phyloP scores from a whole-genome alignment of 2,888 invertebrate species.

The Oxyscelio sp. region DNA sequence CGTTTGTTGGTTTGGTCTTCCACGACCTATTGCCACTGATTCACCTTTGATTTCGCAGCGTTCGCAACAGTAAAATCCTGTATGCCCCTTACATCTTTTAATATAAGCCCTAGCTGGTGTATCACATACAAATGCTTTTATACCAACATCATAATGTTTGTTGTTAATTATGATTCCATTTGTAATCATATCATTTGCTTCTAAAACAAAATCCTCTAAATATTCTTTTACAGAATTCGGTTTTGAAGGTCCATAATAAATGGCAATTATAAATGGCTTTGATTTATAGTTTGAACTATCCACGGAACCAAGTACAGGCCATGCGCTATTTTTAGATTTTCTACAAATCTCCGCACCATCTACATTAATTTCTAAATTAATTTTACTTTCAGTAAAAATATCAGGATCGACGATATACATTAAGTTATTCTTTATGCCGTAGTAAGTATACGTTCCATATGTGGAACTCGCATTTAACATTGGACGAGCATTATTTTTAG shows the following conservation, averaged over 20 bases:
- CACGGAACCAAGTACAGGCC: constrained; percentile 9
- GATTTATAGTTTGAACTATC: constrained; percentile 37
- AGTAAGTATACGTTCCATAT: constrained; percentile 7
- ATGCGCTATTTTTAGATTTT: constrained; percentile 12
- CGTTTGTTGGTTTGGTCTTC: constrained; percentile 7
- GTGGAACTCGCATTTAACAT: constrained; percentile 9
- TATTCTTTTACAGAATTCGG: constrained; percentile 45
- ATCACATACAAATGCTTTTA: constrained; percentile 48
- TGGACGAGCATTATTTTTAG: constrained; percentile 2
- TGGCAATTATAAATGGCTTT: constrained; percentile 49
- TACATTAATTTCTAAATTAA: constrained; percentile 13
- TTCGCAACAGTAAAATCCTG: constrained; percentile 60
- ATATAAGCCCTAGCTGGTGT: constrained; percentile 65
- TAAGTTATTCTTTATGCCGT: constrained; percentile 1
- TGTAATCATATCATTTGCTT: constrained; percentile 38
- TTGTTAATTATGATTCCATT: constrained; percentile 44
- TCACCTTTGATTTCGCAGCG: constrained; percentile 53
- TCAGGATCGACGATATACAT: not conserved
- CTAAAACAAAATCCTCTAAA: constrained; percentile 54
- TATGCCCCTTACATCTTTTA: constrained; percentile 60
- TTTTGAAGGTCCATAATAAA: constrained; percentile 59
- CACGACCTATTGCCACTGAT: constrained; percentile 1
- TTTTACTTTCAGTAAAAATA: constrained; percentile 2
- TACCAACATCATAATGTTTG: constrained; percentile 41
- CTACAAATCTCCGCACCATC: constrained; percentile 19